Evolutionary conservation across 2,113 vertebrate species (phyloP), one percentile per base, ranked within the genome.

Genomic region (Trinectes maculatus): DNA sequence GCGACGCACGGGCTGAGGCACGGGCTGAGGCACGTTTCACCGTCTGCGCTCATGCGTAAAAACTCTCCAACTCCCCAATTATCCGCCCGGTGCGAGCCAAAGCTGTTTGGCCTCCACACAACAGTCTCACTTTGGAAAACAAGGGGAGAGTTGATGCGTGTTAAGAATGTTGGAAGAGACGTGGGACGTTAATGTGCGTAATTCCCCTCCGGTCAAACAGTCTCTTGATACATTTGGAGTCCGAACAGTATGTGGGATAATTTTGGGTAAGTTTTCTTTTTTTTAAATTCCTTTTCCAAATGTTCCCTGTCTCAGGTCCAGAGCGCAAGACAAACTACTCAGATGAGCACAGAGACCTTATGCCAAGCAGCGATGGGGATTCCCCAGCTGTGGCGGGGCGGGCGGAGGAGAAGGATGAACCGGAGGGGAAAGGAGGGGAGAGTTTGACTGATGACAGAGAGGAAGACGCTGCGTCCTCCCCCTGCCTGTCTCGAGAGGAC

Each of bases 381-480:
- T 95, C 93, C 0, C 93, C 93, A 0, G 85, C 89, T 86, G 78
- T 84, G 2, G 53, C 83, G 10, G 92, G 93, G 25, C 90, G 89
- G 48, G 56, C 63, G 25, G 84, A 90, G 31, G 87, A 81, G 16
- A 86, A 61, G 1, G 89, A 91, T n/a, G 53, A 89, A 26, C 42
- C 76, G 58, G 78, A 71, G 62, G n/a, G 82, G 36, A 56, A 49
- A 53, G 28, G 72, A 43, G 75, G 71, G 1, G 73, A 74, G 1
- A 54, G 74, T 64, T 3, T 79, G 28, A 74, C 63, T 5, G 83
- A 85, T 1, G 81, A 75, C 44, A 55, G 60, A 18, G 86, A 84
- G 12, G 85, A 87, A 3, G 79, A 73, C 18, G 60, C n/a, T n/a
- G n/a, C 59, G n/a, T 71, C 39, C 8, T 76, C 69, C 48, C 64